Evolutionary conservation across 2,888 invertebrate genomes (phyloP), one percentile per base, ranked within the genome.

Genomic region (Baronia brevicornis): DNA sequence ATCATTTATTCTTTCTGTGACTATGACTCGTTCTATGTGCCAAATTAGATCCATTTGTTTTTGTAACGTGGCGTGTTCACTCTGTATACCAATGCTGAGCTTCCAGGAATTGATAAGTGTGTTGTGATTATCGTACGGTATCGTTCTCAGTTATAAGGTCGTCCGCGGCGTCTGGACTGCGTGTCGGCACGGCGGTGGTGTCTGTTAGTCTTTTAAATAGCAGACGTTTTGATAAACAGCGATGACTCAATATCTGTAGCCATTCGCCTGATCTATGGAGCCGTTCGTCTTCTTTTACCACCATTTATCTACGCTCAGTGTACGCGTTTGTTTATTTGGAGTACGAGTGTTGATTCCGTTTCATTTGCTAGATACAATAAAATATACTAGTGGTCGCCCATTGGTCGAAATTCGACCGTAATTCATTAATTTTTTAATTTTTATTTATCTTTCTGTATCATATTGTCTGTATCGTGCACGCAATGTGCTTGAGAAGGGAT

Each of bases 121-220:
- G 45, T 41, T 39, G 36, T 38, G 28, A 28, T 13, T 34, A 31
- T 19, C 22, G 43, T 41, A 42, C 40, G 42, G 41, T 42, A 48
- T 33, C 36, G 45, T 35, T 38, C 41, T 37, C 37, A 34, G 27
- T 39, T 36, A 33, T 33, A 18, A 20, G 18, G 39, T 54, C 52
- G 58, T 34, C 57, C 59, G 54, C 47, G 33, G 39, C 46, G 58
- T 54, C 62, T 64, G 71, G 71, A 72, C 71, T 48, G 71, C 70
- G 62, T 68, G 73, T 66, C 72, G 61, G 60, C 66, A 39, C 23
- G 37, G 34, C 37, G n/a, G n/a, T n/a, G n/a, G n/a, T n/a, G 43
- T 45, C 43, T 51, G 48, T 51, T 54, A 44, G 47, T 38, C 41
- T 37, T 44, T 46, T 44, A 42, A 44, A 41, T 41, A 45, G 43